Evolutionary conservation across 2,888 invertebrate genomes (phyloP).

Genomic region (Drosophila affinis): DNA sequence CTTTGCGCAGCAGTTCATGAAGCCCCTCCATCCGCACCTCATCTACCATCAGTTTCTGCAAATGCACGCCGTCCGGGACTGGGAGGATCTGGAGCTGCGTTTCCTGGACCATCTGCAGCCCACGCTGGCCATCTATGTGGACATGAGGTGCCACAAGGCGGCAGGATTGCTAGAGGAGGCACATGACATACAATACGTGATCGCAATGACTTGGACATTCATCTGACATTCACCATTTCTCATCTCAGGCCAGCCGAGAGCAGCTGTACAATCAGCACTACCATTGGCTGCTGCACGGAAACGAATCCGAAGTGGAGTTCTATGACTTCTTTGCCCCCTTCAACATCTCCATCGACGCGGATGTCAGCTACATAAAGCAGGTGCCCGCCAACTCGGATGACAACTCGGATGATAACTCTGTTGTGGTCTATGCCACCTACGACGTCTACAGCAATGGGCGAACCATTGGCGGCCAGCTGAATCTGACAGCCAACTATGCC

Average conservation of each 20-base stretch:
- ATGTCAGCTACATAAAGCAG: conserved; percentile 70
- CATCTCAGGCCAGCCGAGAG: conserved; percentile 65
- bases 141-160: conserved; percentile 66
- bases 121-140: conserved; percentile 71
- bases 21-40: conserved; percentile 38
- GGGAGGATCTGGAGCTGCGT: conserved; percentile 49
- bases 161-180: conserved; percentile 56
- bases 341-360: conserved; percentile 80
- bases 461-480: conserved; percentile 80
- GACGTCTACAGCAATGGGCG: conserved; percentile 83
- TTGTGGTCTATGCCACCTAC: conserved; percentile 58
- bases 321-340: conserved; percentile 60
- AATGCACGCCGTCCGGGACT: conserved; percentile 33
- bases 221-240: background rate
- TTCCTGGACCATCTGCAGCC: conserved; percentile 59
- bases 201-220: background rate
- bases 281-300: conserved; percentile 79
- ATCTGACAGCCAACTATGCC: conserved; percentile 75
- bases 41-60: conserved; percentile 64
- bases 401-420: background rate
- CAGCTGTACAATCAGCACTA: conserved; percentile 74
- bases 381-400: background rate
- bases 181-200: no score
- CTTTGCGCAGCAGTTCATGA: conserved; percentile 50
- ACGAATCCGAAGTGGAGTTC: conserved; percentile 43